These are phyloP conservation scores for Peromyscus attwateri DNA, from an alignment of 2,797 vertebrate species.

Conservation along the genomic window DNA sequence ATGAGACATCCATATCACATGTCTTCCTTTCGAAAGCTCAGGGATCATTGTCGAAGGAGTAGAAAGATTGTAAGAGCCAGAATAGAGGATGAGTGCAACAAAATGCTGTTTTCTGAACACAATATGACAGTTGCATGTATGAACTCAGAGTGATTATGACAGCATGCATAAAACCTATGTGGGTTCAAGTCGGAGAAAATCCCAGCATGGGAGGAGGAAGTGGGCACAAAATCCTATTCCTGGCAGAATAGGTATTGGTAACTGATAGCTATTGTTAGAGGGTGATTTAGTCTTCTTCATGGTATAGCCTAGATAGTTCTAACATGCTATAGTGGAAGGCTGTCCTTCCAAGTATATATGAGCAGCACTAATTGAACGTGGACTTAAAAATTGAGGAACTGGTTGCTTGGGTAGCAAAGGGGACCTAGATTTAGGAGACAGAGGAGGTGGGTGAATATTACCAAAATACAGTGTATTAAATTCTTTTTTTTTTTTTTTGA, in stretches of 20 bases:
- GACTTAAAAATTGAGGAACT: not conserved
- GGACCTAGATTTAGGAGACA: not conserved
- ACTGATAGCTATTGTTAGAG: not conserved
- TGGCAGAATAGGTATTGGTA: not conserved
- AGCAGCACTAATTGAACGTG: not conserved
- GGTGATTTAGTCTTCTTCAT: too few relatives aligned
- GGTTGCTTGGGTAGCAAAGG: too few relatives aligned
- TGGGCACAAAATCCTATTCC: not conserved
- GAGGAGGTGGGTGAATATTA: not conserved
- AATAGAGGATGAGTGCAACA: not conserved
- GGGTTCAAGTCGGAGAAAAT: not conserved
- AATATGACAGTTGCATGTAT: not conserved
- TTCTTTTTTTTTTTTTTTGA: not conserved
- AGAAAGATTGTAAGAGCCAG: not conserved
- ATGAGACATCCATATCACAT: not conserved
- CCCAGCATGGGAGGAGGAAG: too few relatives aligned
- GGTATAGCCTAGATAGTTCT: not conserved
- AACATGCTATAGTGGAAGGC: not conserved
- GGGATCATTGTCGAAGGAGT: not conserved
- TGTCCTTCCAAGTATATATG: not conserved
- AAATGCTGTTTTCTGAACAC: not conserved
- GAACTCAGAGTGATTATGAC: not conserved
- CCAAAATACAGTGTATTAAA: not conserved
- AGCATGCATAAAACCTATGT: not conserved
- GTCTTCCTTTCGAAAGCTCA: too few relatives aligned